Evolutionary conservation across 2,797 vertebrate species (phyloP).

Genomic region (Anolis apletophallus): DNA sequence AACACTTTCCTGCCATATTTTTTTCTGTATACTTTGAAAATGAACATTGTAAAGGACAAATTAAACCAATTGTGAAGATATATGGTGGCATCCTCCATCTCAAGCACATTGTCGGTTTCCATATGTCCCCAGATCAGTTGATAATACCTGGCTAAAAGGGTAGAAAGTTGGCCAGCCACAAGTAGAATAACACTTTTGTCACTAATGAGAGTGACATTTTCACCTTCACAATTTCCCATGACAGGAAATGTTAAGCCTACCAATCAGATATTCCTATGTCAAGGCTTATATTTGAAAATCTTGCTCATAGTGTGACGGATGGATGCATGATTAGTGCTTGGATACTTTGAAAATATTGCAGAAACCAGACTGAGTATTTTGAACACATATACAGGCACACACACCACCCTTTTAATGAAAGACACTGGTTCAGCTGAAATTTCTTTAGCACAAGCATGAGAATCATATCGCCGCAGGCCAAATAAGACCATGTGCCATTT

Average conservation of each 20-base stretch:
- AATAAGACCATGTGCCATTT: too few relatives aligned
- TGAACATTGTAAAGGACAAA: background rate
- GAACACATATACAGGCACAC: background rate
- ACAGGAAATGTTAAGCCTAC: slow-evolving; percentile 45
- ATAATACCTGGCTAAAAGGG: slow-evolving; percentile 36
- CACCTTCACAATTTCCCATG: slow-evolving; percentile 45
- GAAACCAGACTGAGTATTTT: slow-evolving; percentile 59
- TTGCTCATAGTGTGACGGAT: slow-evolving; percentile 57
- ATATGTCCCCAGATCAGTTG: slow-evolving; percentile 54
- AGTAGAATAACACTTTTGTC: slow-evolving; percentile 59
- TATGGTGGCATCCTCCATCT: slow-evolving; percentile 22
- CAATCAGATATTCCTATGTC: slow-evolving; percentile 38
- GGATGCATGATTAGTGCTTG: slow-evolving; percentile 17
- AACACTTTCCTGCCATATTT: background rate
- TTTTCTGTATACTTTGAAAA: background rate
- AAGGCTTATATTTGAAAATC: slow-evolving; percentile 45
- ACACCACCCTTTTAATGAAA: slow-evolving; percentile 53
- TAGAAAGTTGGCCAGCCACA: slow-evolving; percentile 60
- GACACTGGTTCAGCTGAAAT: slow-evolving; percentile 62
- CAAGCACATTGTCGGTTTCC: slow-evolving; percentile 46
- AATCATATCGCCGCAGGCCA: too few relatives aligned
- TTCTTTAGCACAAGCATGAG: background rate
- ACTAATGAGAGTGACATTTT: slow-evolving; percentile 69
- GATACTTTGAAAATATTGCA: slow-evolving; percentile 49
- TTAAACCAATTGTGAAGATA: background rate